phyloP scores from a whole-genome alignment of 1,140 invertebrate species.

The Leptestheria dahalacensis region DNA sequence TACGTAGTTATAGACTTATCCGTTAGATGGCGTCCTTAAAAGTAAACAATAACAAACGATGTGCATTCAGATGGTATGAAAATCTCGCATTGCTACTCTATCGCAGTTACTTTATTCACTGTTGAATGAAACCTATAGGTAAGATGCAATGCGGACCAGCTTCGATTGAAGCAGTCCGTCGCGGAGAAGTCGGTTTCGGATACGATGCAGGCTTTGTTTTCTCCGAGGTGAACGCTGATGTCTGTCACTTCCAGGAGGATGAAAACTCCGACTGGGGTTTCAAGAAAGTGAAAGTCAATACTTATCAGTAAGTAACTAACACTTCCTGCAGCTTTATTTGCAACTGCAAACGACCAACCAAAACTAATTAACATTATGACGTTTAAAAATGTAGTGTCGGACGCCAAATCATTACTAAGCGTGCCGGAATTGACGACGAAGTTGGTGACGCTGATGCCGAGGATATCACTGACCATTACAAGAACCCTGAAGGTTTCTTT shows the following conservation, averaged over 20 bases:
- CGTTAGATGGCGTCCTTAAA: no score
- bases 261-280: constrained; percentile 23
- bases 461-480: constrained; percentile 34
- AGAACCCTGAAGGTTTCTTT: constrained; percentile 24
- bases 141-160: constrained; percentile 34
- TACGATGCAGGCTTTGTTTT: constrained; percentile 37
- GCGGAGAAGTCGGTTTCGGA: constrained; percentile 33
- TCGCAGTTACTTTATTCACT: no score
- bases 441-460: constrained; percentile 24
- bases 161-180: constrained; percentile 33
- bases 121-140: constrained; percentile 6
- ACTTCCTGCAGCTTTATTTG: neutral
- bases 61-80: no score
- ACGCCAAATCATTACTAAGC: constrained; percentile 33
- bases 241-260: constrained; percentile 27
- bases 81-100: no score
- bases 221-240: constrained; percentile 39
- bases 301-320: constrained; percentile 1
- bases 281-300: constrained; percentile 22
- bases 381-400: constrained; percentile 33
- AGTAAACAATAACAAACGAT: no score
- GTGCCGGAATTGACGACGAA: constrained; percentile 25
- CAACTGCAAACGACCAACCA: neutral
- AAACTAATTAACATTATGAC: no score
- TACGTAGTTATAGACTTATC: no score